Conservation (phyloP, 1,140 invertebrate species). For the Drosophila nigrodunni region DNA sequence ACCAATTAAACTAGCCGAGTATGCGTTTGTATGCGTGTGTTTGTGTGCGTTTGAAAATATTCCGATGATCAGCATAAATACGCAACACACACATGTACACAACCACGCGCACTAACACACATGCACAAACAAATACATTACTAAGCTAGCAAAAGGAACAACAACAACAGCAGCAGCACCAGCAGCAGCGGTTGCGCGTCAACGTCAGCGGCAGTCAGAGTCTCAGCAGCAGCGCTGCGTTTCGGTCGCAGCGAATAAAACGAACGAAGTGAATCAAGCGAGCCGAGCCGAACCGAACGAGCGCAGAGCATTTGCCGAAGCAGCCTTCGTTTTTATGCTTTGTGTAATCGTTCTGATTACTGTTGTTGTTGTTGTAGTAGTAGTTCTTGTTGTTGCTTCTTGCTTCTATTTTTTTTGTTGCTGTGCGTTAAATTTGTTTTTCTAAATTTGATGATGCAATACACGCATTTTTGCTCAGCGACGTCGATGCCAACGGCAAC, state of each 20-base stretch:
- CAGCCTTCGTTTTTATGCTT: constrained; percentile 53
- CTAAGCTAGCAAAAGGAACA: constrained; percentile 22
- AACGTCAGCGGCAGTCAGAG: constrained; percentile 7
- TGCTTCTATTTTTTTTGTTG: not conserved
- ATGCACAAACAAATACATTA: constrained; percentile 27
- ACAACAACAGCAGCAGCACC: constrained; percentile 20
- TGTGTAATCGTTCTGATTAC: constrained; percentile 30
- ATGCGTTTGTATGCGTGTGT: constrained; percentile 27
- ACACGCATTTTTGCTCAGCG: constrained; percentile 67
- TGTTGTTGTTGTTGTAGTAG: constrained; percentile 22
- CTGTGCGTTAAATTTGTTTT: constrained; percentile 69
- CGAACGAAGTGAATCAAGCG: constrained; percentile 15
- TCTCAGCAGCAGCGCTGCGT: constrained; percentile 33
- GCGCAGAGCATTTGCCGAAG: constrained; percentile 26
- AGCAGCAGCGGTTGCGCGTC: constrained; percentile 39
- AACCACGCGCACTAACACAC: constrained; percentile 31
- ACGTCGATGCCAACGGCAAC: constrained; percentile 30
- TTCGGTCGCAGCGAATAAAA: constrained; percentile 42
- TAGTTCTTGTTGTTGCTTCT: constrained; percentile 19
- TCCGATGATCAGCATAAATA: constrained; percentile 80
- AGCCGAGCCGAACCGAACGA: not conserved
- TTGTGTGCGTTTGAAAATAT: constrained; percentile 71
- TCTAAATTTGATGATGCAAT: constrained; percentile 82
- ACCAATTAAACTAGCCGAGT: constrained; percentile 56
- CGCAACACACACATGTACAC: constrained; percentile 56